A percentile compares a stretch with the other conserved stretches of the same genome.
Conservation (phyloP, 2,797 vertebrate species). For the Lagorchestes hirsutus region DNA sequence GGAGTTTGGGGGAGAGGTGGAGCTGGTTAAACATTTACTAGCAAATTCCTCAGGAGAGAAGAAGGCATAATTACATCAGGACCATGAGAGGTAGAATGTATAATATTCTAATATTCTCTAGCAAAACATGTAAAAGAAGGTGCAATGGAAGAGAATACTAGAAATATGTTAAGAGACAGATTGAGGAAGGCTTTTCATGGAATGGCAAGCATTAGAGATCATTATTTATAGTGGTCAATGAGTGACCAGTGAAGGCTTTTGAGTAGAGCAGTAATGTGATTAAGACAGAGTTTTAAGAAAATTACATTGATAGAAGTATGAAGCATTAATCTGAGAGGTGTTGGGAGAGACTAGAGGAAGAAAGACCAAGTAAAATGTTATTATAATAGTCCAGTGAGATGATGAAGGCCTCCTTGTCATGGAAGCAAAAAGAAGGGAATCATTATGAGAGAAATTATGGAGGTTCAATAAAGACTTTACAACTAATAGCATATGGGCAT, state of each 20-base stretch:
- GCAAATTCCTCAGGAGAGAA: not conserved
- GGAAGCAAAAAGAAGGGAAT: not conserved
- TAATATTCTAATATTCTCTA: not conserved
- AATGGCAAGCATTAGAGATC: no score
- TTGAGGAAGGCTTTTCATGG: not conserved
- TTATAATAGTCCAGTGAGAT: not conserved
- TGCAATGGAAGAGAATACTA: not conserved
- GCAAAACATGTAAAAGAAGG: not conserved
- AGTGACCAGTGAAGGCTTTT: not conserved
- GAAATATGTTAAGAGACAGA: not conserved
- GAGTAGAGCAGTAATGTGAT: not conserved
- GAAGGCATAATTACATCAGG: not conserved
- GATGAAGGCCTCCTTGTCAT: not conserved
- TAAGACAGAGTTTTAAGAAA: not conserved
- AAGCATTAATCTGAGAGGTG: not conserved
- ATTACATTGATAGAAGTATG: not conserved
- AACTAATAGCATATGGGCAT: not conserved
- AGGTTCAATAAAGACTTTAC: not conserved
- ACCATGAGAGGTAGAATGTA: not conserved
- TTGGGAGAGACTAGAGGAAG: not conserved
- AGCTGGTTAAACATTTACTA: not conserved
- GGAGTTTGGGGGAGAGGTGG: not conserved
- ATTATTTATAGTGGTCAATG: no score
- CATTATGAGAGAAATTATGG: not conserved
- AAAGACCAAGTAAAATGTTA: not conserved